A percentile compares a stretch with the other conserved stretches of the same genome.
These are phyloP conservation scores for Drosophila parvula DNA, from an alignment of 1,140 invertebrate genomes.

Conservation along the genomic window DNA sequence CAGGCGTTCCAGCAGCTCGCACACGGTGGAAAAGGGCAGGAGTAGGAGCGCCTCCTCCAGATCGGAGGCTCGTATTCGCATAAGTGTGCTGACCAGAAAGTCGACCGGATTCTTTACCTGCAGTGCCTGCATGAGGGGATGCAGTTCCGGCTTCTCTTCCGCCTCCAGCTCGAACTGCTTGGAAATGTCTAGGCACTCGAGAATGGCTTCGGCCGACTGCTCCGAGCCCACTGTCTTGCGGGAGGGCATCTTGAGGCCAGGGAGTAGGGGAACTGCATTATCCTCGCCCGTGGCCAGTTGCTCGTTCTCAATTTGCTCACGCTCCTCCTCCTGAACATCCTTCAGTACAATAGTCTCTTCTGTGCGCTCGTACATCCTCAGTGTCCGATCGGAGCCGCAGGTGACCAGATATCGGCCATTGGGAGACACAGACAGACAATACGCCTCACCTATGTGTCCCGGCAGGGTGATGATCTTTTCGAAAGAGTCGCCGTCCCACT, in stretches of 20 bases:
- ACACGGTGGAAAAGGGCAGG: constrained; percentile 92
- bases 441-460: constrained; percentile 91
- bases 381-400: constrained; percentile 94
- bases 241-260: constrained; percentile 91
- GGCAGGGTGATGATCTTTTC: constrained; percentile 95
- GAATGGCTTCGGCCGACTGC: constrained; percentile 93
- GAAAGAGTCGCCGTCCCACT: constrained; percentile 98
- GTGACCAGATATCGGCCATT: constrained; percentile 92
- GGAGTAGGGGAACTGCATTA: constrained; percentile 87
- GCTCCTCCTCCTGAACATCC: constrained; percentile 94
- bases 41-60: constrained; percentile 95
- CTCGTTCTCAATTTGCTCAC: constrained; percentile 89
- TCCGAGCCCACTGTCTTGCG: constrained; percentile 96
- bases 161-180: constrained; percentile 87
- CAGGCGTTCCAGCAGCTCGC: constrained; percentile 90
- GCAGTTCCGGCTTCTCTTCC: constrained; percentile 85
- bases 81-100: constrained; percentile 92
- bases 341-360: constrained; percentile 95
- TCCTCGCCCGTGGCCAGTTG: constrained; percentile 89
- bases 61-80: constrained; percentile 92
- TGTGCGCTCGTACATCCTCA: constrained; percentile 94
- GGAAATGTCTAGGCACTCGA: constrained; percentile 94
- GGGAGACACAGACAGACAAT: constrained; percentile 90
- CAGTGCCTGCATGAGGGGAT: constrained; percentile 92
- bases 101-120: constrained; percentile 89